Evolutionary conservation across 2,113 vertebrate genomes (phyloP).

Genomic region (Pipra filicauda): DNA sequence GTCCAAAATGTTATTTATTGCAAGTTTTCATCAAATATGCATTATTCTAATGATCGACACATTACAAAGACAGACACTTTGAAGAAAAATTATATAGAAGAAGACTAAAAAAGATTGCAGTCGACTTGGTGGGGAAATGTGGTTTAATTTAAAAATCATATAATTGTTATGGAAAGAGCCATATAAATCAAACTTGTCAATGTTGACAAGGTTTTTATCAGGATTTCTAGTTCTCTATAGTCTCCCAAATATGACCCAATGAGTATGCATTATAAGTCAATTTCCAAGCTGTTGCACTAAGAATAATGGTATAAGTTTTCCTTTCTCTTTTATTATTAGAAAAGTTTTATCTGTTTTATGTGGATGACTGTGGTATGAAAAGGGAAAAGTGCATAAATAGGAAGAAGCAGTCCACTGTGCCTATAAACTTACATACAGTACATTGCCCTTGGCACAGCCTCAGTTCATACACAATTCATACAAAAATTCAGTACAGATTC

Average conservation of each 20-base stretch:
- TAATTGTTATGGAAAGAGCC: slow-evolving; percentile 61
- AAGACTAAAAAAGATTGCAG: slow-evolving; percentile 45
- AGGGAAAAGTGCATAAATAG: background rate
- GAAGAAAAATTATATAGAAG: slow-evolving; percentile 56
- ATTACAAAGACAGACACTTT: slow-evolving; percentile 62
- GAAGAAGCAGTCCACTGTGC: background rate
- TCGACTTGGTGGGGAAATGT: slow-evolving; percentile 40
- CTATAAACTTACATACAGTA: background rate
- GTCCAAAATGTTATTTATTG: slow-evolving; percentile 71
- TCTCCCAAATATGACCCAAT: background rate
- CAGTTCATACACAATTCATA: background rate
- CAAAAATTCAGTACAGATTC: background rate
- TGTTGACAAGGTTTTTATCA: slow-evolving; percentile 58
- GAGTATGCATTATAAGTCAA: slow-evolving; percentile 19
- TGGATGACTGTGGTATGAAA: background rate
- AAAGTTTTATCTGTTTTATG: slow-evolving; percentile 36
- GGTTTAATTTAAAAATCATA: slow-evolving; percentile 65
- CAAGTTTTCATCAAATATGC: slow-evolving; percentile 73
- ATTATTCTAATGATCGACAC: slow-evolving; percentile 65
- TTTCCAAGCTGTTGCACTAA: slow-evolving; percentile 27
- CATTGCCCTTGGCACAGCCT: background rate
- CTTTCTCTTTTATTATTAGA: background rate
- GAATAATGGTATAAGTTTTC: slow-evolving; percentile 35
- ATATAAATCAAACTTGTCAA: slow-evolving; percentile 67
- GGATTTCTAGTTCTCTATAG: background rate